phyloP scores from a whole-genome alignment of 2,113 vertebrate species.

The Melozone crissalis region DNA sequence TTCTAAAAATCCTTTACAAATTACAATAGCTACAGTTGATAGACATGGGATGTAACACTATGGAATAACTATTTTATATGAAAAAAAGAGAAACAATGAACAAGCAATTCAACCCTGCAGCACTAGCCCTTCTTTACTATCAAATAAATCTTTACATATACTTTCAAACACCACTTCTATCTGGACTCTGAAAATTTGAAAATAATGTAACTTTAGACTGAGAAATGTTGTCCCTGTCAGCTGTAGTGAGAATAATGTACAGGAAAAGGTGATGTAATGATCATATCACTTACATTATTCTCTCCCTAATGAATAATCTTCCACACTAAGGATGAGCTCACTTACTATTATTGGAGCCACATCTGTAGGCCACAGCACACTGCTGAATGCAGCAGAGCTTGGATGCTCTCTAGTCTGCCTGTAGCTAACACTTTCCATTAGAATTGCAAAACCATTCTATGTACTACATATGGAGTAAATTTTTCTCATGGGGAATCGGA shows the following conservation, averaged over 20 bases:
- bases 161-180: neutral
- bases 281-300: constrained; percentile 90
- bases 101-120: neutral
- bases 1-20: neutral
- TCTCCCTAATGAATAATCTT: constrained; percentile 87
- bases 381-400: constrained; percentile 54
- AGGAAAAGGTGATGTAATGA: constrained; percentile 94
- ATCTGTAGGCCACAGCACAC: constrained; percentile 81
- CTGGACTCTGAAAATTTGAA: constrained; percentile 18
- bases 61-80: neutral
- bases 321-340: constrained; percentile 90
- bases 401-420: constrained; percentile 53
- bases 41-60: neutral
- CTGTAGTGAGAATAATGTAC: constrained; percentile 82
- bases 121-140: neutral
- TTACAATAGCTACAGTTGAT: neutral
- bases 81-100: neutral
- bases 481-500: constrained; percentile 10
- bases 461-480: constrained; percentile 41
- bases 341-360: constrained; percentile 82
- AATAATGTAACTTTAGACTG: constrained; percentile 12
- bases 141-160: neutral
- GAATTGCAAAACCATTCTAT: constrained; percentile 19
- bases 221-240: constrained; percentile 75
- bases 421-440: constrained; percentile 25